Evolutionary conservation across 2,888 invertebrate species (phyloP).

Genomic region (Noctuana brunneofusca): DNA sequence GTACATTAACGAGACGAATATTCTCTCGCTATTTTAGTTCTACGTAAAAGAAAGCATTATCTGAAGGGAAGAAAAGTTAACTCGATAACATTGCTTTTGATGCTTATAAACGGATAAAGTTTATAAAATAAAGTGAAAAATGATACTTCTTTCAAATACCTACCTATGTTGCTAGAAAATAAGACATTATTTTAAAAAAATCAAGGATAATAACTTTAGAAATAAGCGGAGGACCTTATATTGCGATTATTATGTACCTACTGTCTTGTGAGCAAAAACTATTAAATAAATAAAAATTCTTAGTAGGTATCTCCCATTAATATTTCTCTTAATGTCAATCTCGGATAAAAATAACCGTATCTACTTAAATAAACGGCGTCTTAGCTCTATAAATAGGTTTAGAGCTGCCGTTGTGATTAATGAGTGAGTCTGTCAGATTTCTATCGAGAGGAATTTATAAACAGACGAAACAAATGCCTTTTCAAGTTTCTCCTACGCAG

Average conservation of each 20-base stretch:
- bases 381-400: slow-evolving; percentile 23
- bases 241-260: too few relatives aligned
- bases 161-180: background rate
- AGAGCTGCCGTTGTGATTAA: slow-evolving; percentile 19
- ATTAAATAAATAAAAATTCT: too few relatives aligned
- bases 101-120: background rate
- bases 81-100: background rate
- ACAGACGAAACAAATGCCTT: slow-evolving; percentile 27
- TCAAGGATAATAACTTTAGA: too few relatives aligned
- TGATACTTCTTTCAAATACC: background rate
- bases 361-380: background rate
- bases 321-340: background rate
- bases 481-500: slow-evolving; percentile 28
- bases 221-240: too few relatives aligned
- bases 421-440: slow-evolving; percentile 23
- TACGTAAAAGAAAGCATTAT: slow-evolving; percentile 17
- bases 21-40: slow-evolving; percentile 26
- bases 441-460: slow-evolving; percentile 28
- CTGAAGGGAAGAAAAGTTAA: slow-evolving; percentile 15
- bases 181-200: too few relatives aligned
- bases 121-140: background rate
- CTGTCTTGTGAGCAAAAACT: too few relatives aligned
- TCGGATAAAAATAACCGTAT: slow-evolving; percentile 21
- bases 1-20: slow-evolving; percentile 33
- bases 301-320: too few relatives aligned